Evolutionary conservation across 2,113 vertebrate genomes (phyloP), one percentile per base, ranked within the genome.

Genomic region (Cryptomyrus ogoouensis): DNA sequence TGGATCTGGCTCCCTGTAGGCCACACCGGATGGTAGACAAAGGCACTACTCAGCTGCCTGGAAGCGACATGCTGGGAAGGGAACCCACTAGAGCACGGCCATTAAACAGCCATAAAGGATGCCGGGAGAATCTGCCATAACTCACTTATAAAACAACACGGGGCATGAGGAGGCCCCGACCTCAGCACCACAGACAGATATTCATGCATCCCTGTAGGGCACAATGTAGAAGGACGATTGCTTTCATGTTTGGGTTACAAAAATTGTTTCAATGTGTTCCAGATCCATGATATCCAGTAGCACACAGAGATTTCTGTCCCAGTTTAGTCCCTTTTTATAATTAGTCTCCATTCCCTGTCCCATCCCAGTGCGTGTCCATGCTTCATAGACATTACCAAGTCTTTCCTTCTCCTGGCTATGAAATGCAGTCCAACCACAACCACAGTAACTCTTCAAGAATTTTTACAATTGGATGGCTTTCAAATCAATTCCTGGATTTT

Each of bases 381-480:
- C 49, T 19, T 83, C 90, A 89, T 89, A 93, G 94, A 95, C 94
- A 91, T 94, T 92, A 95, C 92, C 93, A 92, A 93, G 94, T 93
- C 92, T 94, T 94, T 94, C 94, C 92, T 88, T 92, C 92, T 90
- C 90, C 93, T 83, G 88, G 90, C 90, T 90, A 92, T 93, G 92
- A 90, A 90, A 93, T 89, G 90, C 90, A 88, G 90, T 92, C 92
- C 91, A 92, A 90, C 91, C 92, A 92, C 92, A 90, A 94, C 93
- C 92, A 93, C 93, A 93, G 92, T 92, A 93, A 93, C 90, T 91
- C 90, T 89, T 83, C 58, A 52, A 89, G 87, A 91, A 92, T 92
- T 91, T 91, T 88, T 92, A 90, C 86, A 89, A 84, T 89, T 90
- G 91, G 92, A 95, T 92, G 93, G 89, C 88, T 89, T 91, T 90